phyloP scores from a whole-genome alignment of 2,113 vertebrate genomes.

The Xyrauchen texanus region DNA sequence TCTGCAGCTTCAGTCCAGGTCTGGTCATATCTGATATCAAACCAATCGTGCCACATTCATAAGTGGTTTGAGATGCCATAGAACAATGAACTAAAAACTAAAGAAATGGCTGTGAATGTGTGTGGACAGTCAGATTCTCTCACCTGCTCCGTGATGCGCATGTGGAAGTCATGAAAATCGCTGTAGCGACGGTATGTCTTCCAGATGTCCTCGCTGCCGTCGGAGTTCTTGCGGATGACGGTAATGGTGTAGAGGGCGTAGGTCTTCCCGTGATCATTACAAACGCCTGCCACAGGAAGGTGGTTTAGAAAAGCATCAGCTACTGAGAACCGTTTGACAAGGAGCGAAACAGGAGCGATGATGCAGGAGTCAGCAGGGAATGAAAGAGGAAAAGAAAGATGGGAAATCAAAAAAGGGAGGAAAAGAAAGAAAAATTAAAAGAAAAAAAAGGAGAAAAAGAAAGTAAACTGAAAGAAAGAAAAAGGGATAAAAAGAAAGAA shows the following conservation, averaged over 20 bases:
- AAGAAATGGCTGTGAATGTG: too few species aligned
- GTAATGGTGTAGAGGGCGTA: constrained; percentile 96
- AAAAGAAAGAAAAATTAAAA: constrained; percentile 54
- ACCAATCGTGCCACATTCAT: too few species aligned
- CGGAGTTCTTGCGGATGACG: constrained; percentile 82
- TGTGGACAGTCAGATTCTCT: too few species aligned
- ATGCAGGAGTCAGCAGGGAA: neutral
- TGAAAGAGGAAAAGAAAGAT: neutral
- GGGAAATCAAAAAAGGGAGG: neutral
- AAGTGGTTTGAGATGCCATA: too few species aligned
- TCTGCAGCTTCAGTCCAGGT: too few species aligned
- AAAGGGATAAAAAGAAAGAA: constrained; percentile 38
- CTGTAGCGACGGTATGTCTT: constrained; percentile 97
- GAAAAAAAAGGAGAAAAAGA: constrained; percentile 15
- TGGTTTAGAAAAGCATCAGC: constrained; percentile 89
- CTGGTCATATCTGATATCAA: too few species aligned
- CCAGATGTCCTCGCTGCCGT: constrained; percentile 88
- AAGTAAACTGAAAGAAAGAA: constrained; percentile 64
- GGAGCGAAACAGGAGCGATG: neutral
- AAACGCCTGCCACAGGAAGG: constrained; percentile 95
- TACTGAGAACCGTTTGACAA: constrained; percentile 65
- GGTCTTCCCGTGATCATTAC: constrained; percentile 97
- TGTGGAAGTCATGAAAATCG: constrained; percentile 98
- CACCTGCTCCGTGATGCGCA: constrained; percentile 98
- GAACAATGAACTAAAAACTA: too few species aligned